phyloP scores from a whole-genome alignment of 1,140 invertebrate species.

The Scaptomyza pallida region DNA sequence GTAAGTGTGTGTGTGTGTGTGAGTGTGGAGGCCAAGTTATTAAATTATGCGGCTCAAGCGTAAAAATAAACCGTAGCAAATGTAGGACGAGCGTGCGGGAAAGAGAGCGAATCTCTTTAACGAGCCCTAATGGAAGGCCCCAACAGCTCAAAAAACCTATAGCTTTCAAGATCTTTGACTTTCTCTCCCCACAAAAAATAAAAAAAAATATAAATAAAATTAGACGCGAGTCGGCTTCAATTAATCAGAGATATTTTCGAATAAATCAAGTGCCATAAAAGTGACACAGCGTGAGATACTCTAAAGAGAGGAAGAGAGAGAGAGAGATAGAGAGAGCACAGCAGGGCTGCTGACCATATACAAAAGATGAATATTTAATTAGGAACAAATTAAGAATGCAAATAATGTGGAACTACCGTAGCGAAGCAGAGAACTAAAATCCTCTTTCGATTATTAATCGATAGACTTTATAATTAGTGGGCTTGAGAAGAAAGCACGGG shows the following conservation, averaged over 20 bases:
- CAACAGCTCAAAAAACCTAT: constrained; percentile 12
- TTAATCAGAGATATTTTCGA: constrained; percentile 73
- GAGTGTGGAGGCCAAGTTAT: constrained; percentile 49
- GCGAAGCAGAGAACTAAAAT: constrained; percentile 20
- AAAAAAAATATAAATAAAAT: constrained; percentile 17
- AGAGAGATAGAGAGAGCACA: background rate
- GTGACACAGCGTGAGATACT: constrained; percentile 78
- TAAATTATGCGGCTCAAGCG: constrained; percentile 79
- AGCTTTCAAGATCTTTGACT: constrained; percentile 42
- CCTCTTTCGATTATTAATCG: constrained; percentile 77
- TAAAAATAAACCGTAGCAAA: constrained; percentile 80
- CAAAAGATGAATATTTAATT: constrained; percentile 81
- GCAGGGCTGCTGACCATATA: constrained; percentile 22
- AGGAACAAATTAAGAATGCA: constrained; percentile 81
- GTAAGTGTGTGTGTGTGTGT: constrained; percentile 1
- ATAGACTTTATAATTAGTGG: constrained; percentile 75
- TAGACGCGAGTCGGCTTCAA: constrained; percentile 71
- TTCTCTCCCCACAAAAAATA: constrained; percentile 58
- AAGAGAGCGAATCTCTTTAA: constrained; percentile 44
- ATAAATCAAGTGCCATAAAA: constrained; percentile 81
- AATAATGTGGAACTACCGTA: constrained; percentile 78
- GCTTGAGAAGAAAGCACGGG: constrained; percentile 56
- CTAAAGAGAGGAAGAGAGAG: constrained; percentile 4
- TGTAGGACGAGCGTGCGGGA: constrained; percentile 53
- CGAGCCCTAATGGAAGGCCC: constrained; percentile 70